Percentiles rank a stretch among this genome's conserved stretches.
These are phyloP conservation scores for Tragelaphus strepsiceros DNA, from an alignment of 2,113 vertebrate species.

Conservation along the genomic window DNA sequence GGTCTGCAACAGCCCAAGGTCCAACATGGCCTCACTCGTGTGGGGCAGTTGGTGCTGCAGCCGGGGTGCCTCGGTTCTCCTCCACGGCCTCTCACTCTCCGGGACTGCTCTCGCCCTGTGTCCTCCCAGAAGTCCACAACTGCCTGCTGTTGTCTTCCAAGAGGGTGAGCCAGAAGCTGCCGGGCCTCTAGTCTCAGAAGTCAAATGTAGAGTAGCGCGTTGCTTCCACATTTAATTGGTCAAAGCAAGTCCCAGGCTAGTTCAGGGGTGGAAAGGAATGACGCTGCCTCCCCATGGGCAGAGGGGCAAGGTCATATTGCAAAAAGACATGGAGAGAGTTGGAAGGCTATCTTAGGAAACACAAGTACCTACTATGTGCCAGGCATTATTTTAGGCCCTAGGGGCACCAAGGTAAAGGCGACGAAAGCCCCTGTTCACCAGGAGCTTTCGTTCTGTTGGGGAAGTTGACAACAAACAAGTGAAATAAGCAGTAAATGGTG, in stretches of 20 bases:
- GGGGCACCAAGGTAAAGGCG: neutral
- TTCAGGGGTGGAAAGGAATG: neutral
- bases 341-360: neutral
- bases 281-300: neutral
- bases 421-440: too few relatives aligned
- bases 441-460: neutral
- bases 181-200: neutral
- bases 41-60: rapidly evolving
- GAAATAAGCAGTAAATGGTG: neutral
- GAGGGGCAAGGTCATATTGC: neutral
- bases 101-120: rapidly evolving
- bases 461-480: neutral
- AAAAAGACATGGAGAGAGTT: neutral
- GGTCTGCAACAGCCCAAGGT: rapidly evolving
- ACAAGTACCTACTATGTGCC: neutral
- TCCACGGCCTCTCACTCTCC: neutral
- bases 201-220: neutral
- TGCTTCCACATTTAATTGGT: neutral
- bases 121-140: neutral
- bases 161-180: neutral
- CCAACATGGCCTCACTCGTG: rapidly evolving
- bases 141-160: rapidly evolving
- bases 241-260: neutral
- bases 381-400: neutral
- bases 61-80: rapidly evolving